phyloP scores from a whole-genome alignment of 2,888 invertebrate species.

The Epiblema foenella region DNA sequence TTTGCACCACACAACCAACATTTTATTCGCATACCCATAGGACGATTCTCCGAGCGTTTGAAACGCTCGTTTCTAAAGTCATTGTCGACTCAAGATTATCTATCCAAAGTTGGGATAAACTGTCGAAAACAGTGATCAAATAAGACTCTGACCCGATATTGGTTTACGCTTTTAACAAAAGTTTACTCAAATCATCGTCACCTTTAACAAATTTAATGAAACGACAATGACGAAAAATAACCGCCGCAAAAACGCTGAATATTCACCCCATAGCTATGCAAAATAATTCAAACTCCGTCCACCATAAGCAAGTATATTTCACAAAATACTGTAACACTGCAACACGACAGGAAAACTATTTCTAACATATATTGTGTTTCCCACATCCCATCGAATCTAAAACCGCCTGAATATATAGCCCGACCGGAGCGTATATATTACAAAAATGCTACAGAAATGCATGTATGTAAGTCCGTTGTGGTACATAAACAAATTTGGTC shows the following conservation, averaged over 20 bases:
- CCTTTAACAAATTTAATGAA: too few relatives aligned
- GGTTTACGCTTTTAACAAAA: too few relatives aligned
- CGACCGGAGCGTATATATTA: constrained; percentile 27
- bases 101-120: too few relatives aligned
- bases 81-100: too few relatives aligned
- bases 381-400: constrained; percentile 13
- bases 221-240: too few relatives aligned
- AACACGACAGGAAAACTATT: not conserved
- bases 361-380: not conserved
- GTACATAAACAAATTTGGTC: constrained; percentile 61
- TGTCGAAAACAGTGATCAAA: too few relatives aligned
- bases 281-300: not conserved
- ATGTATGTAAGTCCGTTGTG: constrained; percentile 47
- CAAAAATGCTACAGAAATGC: constrained; percentile 37
- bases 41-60: too few relatives aligned
- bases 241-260: too few relatives aligned
- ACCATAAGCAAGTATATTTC: not conserved
- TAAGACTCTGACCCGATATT: too few relatives aligned
- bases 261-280: too few relatives aligned
- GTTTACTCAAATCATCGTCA: too few relatives aligned
- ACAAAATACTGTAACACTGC: constrained; percentile 11
- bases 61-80: too few relatives aligned
- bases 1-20: not conserved
- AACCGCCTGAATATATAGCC: constrained; percentile 22
- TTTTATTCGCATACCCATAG: constrained; percentile 1